Percentiles rank a stretch among this genome's conserved stretches.
Conservation (phyloP, 2,888 invertebrate species). For the Callimorpha dominula region DNA sequence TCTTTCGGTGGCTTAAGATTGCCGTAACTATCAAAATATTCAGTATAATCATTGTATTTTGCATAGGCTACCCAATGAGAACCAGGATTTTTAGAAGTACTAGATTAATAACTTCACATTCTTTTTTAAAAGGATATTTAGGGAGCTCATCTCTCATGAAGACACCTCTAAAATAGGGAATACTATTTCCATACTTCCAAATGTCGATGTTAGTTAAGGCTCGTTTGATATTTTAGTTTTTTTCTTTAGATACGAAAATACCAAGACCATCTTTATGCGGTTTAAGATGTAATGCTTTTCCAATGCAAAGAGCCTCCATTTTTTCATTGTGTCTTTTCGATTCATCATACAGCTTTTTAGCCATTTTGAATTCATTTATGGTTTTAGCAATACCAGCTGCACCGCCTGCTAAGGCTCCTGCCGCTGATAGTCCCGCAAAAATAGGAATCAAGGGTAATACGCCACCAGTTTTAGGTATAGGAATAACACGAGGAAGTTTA, state of each 20-base stretch:
- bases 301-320: constrained; percentile 16
- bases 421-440: constrained; percentile 42
- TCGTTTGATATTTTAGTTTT: constrained; percentile 8
- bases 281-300: constrained; percentile 13
- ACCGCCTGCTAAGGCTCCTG: constrained; percentile 56
- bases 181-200: constrained; percentile 22
- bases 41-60: not conserved
- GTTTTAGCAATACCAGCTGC: constrained; percentile 59
- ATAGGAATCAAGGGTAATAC: constrained; percentile 56
- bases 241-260: constrained; percentile 15
- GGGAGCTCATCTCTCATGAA: constrained; percentile 51
- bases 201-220: constrained; percentile 19
- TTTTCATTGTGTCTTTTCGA: constrained; percentile 27
- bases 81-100: constrained; percentile 47
- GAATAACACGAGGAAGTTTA: constrained; percentile 52
- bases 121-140: constrained; percentile 36
- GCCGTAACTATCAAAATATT: not conserved
- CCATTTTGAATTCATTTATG: constrained; percentile 52
- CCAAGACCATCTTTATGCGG: constrained; percentile 13
- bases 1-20: not conserved
- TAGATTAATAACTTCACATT: constrained; percentile 56
- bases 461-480: constrained; percentile 61
- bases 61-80: constrained; percentile 29
- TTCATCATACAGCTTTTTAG: constrained; percentile 40
- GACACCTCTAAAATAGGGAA: constrained; percentile 39